Evolutionary conservation across 2,888 invertebrate species (phyloP).

Genomic region (Leucozona laternaria): DNA sequence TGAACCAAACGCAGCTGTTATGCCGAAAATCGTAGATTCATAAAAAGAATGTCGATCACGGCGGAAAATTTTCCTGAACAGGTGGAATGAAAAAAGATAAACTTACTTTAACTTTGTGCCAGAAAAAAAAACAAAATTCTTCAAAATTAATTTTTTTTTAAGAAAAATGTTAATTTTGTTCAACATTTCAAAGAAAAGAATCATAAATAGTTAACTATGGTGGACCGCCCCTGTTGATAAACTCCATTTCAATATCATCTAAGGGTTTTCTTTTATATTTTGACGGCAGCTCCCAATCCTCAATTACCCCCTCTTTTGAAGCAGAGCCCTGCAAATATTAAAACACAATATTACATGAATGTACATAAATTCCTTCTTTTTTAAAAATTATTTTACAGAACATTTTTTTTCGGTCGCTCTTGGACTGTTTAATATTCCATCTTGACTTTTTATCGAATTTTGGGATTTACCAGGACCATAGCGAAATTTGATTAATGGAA

Average conservation of each 20-base stretch:
- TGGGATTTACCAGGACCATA: background rate
- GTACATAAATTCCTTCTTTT: background rate
- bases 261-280: conserved; percentile 87
- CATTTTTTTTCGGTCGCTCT: background rate
- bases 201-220: background rate
- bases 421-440: background rate
- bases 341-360: background rate
- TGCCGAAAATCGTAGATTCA: too few species aligned
- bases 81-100: too few species aligned
- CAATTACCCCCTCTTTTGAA: conserved; percentile 83
- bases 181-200: background rate
- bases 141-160: too few species aligned
- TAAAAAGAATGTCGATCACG: too few species aligned
- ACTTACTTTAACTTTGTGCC: too few species aligned
- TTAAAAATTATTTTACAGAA: background rate
- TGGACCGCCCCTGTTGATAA: conserved; percentile 88
- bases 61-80: too few species aligned
- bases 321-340: background rate
- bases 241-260: conserved; percentile 87
- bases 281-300: conserved; percentile 88
- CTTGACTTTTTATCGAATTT: background rate
- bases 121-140: too few species aligned
- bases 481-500: conserved; percentile 10
- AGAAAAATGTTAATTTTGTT: too few species aligned
- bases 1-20: too few species aligned